Percentiles rank a stretch among this genome's conserved stretches.
These are phyloP conservation scores for Sialis lutaria DNA, from an alignment of 2,888 invertebrate genomes.

Conservation along the genomic window DNA sequence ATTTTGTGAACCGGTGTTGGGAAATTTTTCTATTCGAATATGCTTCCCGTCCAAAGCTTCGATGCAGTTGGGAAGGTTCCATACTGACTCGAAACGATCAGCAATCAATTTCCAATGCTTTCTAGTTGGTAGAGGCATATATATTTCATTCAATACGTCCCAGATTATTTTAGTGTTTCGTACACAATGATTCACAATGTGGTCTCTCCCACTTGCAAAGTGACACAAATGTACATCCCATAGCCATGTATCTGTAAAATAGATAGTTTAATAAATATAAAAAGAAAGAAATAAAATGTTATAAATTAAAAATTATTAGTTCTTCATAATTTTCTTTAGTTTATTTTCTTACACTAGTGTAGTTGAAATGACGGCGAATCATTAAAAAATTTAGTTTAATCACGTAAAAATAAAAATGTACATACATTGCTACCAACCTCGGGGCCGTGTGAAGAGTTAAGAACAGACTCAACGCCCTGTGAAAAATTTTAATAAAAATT, in stretches of 20 bases:
- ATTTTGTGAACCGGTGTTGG: conserved; percentile 12
- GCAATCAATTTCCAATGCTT: conserved; percentile 13
- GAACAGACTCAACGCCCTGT: too few relatives aligned
- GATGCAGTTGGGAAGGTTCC: conserved; percentile 15
- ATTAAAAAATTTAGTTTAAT: too few relatives aligned
- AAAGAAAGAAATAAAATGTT: too few relatives aligned
- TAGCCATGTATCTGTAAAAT: conserved; percentile 14
- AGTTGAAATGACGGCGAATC: too few relatives aligned
- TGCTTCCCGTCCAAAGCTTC: conserved; percentile 15
- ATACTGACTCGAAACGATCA: conserved; percentile 12
- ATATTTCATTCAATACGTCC: conserved; percentile 9
- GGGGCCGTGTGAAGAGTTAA: too few relatives aligned
- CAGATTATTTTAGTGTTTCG: conserved; percentile 11
- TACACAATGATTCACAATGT: conserved; percentile 10
- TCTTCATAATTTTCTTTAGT: too few relatives aligned
- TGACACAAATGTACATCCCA: conserved; percentile 11
- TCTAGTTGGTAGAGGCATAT: conserved; percentile 6
- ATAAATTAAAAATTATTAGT: too few relatives aligned
- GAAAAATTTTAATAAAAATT: too few relatives aligned
- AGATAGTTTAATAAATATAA: too few relatives aligned
- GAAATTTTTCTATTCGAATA: conserved; percentile 14
- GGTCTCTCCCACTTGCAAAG: conserved; percentile 12
- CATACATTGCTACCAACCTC: too few relatives aligned
- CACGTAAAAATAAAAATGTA: too few relatives aligned
- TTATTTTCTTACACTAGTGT: too few relatives aligned